Evolutionary conservation across 2,113 vertebrate genomes (phyloP), one percentile per base, ranked within the genome.

Genomic region (Okapia johnstoni): DNA sequence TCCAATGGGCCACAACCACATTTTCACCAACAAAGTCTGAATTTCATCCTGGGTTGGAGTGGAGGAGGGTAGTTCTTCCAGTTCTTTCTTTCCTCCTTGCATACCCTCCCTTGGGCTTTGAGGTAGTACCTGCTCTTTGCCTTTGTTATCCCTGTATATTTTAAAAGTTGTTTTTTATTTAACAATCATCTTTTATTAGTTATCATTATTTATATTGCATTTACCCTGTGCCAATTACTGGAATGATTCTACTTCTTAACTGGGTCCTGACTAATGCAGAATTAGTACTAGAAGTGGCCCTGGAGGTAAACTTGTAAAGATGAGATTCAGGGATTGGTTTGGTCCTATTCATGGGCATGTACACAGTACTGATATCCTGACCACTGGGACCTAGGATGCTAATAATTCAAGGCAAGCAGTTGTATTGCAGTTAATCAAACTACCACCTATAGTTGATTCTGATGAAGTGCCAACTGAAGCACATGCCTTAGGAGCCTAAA

Each of bases 371-470:
- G 46, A 36, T 30, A 54, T 89, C 6, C n/a, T 92, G 28, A 94
- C 36, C 17, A 17, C 7, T 2, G 21, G 16, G 70, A 58, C 19
- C 26, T 1, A 92, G 50, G n/a, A 85, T 90, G 54, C 16, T 88
- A 84, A 89, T 70, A 91, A 96, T 77, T 84, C 52, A 46, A 84
- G 58, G 26, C 52, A 66, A 36, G 52, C 7, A 48, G 15, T 61
- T 66, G 33, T 25, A 46, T 93, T 70, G 46, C 26, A 66, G 9
- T 90, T 93, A 92, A 94, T 96, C 84, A 96, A 83, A 43, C 8
- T 95, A 92, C 48, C 40, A 79, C n/a, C 80, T 88, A 54, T 86
- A 26, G 50, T 93, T 92, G 48, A 96, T 87, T 95, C 66, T 80
- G 83, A 81, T 61, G 33, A 91, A 93, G 79, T 66, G 33, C 43